Conservation (phyloP, 2,888 invertebrate genomes). For the Blera fallax region DNA sequence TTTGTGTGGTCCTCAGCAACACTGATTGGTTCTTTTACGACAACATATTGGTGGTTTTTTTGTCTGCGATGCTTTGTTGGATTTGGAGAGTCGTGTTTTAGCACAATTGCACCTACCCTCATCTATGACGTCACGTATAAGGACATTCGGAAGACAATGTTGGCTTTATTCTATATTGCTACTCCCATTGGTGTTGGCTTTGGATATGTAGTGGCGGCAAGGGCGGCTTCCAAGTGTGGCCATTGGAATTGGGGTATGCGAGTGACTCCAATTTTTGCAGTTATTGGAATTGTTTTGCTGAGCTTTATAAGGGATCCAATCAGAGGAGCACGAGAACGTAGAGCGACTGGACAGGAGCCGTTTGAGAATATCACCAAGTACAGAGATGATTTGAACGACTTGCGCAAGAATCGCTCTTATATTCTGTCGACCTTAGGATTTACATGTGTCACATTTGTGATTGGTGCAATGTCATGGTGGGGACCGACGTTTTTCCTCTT, state of each 20-base stretch:
- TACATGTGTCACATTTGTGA: conserved; percentile 40
- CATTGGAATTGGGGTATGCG: conserved; percentile 54
- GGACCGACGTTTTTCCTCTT: conserved; percentile 34
- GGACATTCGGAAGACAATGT: not conserved
- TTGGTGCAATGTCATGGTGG: conserved; percentile 57
- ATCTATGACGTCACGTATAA: conserved; percentile 46
- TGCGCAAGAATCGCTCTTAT: conserved; percentile 28
- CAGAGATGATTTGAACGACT: not conserved
- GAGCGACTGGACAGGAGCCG: not conserved
- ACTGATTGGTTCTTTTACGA: conserved; percentile 34
- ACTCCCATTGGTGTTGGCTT: conserved; percentile 46
- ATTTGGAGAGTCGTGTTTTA: conserved; percentile 43
- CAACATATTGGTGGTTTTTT: conserved; percentile 29
- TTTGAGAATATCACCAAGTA: not conserved
- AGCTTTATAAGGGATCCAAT: conserved; percentile 37
- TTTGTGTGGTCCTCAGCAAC: conserved; percentile 34
- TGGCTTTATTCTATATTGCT: conserved; percentile 41
- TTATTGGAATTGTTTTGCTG: conserved; percentile 10
- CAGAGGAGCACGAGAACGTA: conserved; percentile 45
- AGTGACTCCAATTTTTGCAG: conserved; percentile 8
- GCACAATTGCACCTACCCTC: conserved; percentile 45
- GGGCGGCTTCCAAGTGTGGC: not conserved
- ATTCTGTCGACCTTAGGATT: conserved; percentile 49
- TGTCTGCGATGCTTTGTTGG: conserved; percentile 22
- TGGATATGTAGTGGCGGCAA: conserved; percentile 22